phyloP scores from a whole-genome alignment of 2,797 vertebrate genomes.

The Danio aesculapii region DNA sequence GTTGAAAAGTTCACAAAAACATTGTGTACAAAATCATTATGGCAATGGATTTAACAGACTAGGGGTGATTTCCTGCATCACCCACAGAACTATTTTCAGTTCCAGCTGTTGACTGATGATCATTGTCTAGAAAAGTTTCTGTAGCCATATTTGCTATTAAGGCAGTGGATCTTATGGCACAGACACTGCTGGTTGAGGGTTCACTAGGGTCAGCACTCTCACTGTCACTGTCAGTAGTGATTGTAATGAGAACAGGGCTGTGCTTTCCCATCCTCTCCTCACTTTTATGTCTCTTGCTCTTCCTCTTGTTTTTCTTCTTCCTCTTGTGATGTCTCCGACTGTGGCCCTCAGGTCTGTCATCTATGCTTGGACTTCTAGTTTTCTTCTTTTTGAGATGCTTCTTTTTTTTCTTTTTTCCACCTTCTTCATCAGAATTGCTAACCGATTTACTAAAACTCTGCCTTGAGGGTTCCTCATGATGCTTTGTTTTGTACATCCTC shows the following conservation, averaged over 20 bases:
- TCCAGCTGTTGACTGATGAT: conserved; percentile 15
- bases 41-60: not conserved
- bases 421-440: conserved; percentile 23
- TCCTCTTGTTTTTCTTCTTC: conserved; percentile 93
- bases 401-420: conserved; percentile 72
- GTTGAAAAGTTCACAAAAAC: not conserved
- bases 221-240: conserved; percentile 82
- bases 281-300: conserved; percentile 80
- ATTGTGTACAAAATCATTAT: not conserved
- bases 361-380: conserved; percentile 84
- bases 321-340: conserved; percentile 86
- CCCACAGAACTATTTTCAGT: not conserved
- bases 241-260: conserved; percentile 76
- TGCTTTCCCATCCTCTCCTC: conserved; percentile 55
- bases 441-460: conserved; percentile 52
- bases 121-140: conserved; percentile 38
- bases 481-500: conserved; percentile 92
- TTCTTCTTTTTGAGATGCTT: conserved; percentile 75
- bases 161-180: conserved; percentile 15
- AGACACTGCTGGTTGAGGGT: conserved; percentile 3
- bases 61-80: conserved; percentile 4
- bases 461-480: conserved; percentile 81
- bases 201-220: conserved; percentile 53
- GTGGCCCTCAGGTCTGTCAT: conserved; percentile 77
- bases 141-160: conserved; percentile 38